Conservation (phyloP, 2,888 invertebrate species). For the Polyommatus iphigenia region DNA sequence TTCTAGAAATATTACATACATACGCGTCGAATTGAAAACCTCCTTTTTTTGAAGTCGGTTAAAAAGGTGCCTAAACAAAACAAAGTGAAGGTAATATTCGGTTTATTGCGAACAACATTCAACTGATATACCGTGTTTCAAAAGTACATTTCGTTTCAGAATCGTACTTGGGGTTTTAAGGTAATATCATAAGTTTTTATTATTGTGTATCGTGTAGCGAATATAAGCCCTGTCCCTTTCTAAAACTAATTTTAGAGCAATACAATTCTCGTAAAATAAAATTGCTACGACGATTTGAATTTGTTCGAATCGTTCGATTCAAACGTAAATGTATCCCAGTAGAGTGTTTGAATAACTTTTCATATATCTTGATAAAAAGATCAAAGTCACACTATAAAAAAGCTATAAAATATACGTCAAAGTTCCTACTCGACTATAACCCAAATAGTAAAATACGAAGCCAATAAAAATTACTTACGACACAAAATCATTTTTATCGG, state of each 20-base stretch:
- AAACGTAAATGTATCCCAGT: constrained; percentile 23
- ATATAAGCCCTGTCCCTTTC: constrained; percentile 27
- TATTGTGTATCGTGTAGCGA: constrained; percentile 15
- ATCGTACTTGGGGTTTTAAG: constrained; percentile 19
- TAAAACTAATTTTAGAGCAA: constrained; percentile 29
- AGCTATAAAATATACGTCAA: constrained; percentile 15
- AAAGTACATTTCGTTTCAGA: neutral
- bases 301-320: constrained; percentile 15
- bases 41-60: no score
- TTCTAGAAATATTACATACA: no score
- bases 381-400: constrained; percentile 19
- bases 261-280: constrained; percentile 27
- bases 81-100: neutral
- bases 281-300: constrained; percentile 23
- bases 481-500: neutral
- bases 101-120: constrained; percentile 9
- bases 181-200: constrained; percentile 29
- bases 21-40: no score
- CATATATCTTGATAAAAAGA: constrained; percentile 17
- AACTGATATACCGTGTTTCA: constrained; percentile 20
- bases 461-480: constrained; percentile 8
- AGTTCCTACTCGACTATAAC: neutral
- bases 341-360: constrained; percentile 8
- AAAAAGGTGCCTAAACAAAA: neutral
- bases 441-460: neutral